phyloP scores from a whole-genome alignment of 2,797 vertebrate species.

The Pseudochirops corinnae region DNA sequence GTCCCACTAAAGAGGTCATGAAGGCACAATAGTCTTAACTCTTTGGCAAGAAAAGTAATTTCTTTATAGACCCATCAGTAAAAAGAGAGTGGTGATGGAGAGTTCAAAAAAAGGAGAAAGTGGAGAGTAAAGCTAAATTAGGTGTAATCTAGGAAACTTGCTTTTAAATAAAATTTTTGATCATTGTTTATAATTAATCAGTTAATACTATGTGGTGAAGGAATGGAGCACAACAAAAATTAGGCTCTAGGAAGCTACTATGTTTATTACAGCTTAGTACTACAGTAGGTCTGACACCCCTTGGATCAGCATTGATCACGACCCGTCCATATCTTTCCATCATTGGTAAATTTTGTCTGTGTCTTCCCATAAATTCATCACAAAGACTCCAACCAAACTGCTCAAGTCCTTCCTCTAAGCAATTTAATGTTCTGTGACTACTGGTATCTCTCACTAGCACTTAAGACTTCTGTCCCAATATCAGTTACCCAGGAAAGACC shows the following conservation, averaged over 20 bases:
- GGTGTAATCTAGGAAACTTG: background rate
- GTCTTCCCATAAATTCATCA: too few relatives aligned
- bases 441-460: background rate
- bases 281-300: too few relatives aligned
- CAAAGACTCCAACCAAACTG: too few relatives aligned
- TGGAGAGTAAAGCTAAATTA: constrained; percentile 21
- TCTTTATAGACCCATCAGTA: background rate
- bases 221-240: constrained; percentile 27
- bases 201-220: constrained; percentile 10
- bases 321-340: too few relatives aligned
- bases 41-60: constrained; percentile 20
- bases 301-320: too few relatives aligned
- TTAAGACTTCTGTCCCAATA: background rate
- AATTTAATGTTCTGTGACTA: too few relatives aligned
- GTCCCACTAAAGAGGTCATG: background rate
- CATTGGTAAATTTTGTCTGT: too few relatives aligned
- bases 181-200: background rate
- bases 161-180: background rate
- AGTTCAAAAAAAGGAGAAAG: background rate
- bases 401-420: too few relatives aligned
- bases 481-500: background rate
- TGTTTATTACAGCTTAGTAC: background rate
- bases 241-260: background rate
- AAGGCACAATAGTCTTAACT: constrained; percentile 11
- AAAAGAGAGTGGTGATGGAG: background rate